A percentile compares a stretch with the other conserved stretches of the same genome.
phyloP scores from a whole-genome alignment of 2,797 vertebrate genomes.

The Basileuterus tristriatus region DNA sequence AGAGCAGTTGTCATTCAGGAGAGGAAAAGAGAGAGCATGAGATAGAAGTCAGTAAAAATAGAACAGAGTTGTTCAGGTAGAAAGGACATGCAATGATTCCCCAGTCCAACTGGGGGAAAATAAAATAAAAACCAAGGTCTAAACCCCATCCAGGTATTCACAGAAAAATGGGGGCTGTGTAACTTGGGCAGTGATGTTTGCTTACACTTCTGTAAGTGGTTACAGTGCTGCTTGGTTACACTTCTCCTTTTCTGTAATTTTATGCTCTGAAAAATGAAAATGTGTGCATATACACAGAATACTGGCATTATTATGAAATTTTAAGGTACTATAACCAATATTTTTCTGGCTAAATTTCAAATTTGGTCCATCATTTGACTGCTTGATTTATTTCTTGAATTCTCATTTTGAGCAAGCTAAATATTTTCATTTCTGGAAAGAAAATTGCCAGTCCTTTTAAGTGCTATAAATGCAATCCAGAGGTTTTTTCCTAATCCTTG shows the following conservation, averaged over 20 bases:
- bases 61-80: not conserved
- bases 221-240: not conserved
- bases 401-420: not conserved
- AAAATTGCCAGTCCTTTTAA: not conserved
- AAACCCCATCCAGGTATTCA: not conserved
- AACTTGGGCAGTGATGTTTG: not conserved
- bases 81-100: not conserved
- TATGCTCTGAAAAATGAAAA: not conserved
- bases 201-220: not conserved
- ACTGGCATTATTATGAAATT: not conserved
- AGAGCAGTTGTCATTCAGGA: not conserved
- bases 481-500: not conserved
- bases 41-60: not conserved
- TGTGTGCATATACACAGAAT: not conserved
- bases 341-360: not conserved
- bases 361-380: not conserved
- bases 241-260: not conserved
- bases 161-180: not conserved
- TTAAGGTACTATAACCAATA: not conserved
- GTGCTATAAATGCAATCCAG: not conserved
- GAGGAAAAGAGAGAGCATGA: not conserved
- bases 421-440: not conserved
- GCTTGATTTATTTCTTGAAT: not conserved
- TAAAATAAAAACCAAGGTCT: not conserved
- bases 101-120: not conserved